Evolutionary conservation across 2,888 invertebrate genomes (phyloP).

Genomic region (Sussaba pulchella): DNA sequence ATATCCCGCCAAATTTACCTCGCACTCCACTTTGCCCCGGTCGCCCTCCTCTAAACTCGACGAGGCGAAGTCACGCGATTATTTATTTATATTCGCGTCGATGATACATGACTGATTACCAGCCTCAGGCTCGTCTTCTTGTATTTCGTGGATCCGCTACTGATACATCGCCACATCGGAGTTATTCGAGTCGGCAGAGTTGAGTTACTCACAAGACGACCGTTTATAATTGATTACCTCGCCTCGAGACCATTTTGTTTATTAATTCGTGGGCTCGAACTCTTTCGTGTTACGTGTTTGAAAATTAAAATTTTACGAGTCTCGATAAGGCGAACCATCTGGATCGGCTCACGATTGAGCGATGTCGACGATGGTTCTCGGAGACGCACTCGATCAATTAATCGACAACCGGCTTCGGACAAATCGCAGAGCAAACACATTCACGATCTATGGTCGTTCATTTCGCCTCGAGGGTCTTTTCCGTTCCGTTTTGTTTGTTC

Average conservation of each 20-base stretch:
- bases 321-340: neutral
- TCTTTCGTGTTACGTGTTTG: neutral
- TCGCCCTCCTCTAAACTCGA: neutral
- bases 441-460: neutral
- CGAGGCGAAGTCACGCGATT: neutral
- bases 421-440: constrained; percentile 18
- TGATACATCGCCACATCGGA: neutral
- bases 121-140: neutral
- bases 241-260: neutral
- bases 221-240: neutral
- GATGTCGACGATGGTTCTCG: neutral
- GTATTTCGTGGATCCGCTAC: neutral
- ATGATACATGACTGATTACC: neutral
- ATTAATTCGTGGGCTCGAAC: neutral
- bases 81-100: constrained; percentile 9
- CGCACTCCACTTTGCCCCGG: neutral
- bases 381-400: neutral
- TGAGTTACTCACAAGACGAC: neutral
- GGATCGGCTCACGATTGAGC: neutral
- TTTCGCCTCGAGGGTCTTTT: neutral
- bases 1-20: too few species aligned
- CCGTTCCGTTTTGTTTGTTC: constrained; percentile 29
- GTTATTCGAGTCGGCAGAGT: neutral
- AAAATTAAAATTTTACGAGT: neutral
- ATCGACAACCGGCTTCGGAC: neutral